Evolutionary conservation across 2,888 invertebrate species (phyloP).

Genomic region (Apoda limacodes): DNA sequence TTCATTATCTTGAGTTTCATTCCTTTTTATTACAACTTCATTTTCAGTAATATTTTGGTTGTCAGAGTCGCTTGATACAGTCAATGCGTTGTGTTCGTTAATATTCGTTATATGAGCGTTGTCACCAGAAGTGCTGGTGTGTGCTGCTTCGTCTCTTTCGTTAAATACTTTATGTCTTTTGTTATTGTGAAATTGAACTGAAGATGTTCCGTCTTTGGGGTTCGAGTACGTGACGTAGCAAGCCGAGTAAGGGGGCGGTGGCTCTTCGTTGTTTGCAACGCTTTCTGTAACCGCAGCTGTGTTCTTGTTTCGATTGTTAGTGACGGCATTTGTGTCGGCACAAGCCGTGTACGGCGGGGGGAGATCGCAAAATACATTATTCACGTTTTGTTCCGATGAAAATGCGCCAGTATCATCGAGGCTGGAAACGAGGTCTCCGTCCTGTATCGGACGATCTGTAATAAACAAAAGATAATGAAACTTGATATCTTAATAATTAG

Average conservation of each 20-base stretch:
- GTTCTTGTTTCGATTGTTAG: conserved; percentile 3
- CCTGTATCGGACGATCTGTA: too few relatives aligned
- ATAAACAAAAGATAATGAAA: conserved; percentile 7
- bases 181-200: conserved; percentile 27
- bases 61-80: neutral
- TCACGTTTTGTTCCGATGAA: too few relatives aligned
- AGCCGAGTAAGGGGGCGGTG: conserved; percentile 49
- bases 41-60: neutral
- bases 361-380: too few relatives aligned
- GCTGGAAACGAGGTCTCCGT: too few relatives aligned
- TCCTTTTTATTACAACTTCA: conserved; percentile 1
- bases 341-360: conserved; percentile 47
- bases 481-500: conserved; percentile 2
- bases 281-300: too few relatives aligned
- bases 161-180: conserved; percentile 16
- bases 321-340: conserved; percentile 13
- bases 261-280: conserved; percentile 30
- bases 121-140: conserved; percentile 4
- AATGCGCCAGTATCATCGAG: too few relatives aligned
- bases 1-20: too few relatives aligned
- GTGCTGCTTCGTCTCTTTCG: conserved; percentile 7
- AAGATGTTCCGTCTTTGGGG: conserved; percentile 29
- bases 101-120: conserved; percentile 4
- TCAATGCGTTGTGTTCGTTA: conserved; percentile 1
- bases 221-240: conserved; percentile 34